Percentiles rank a stretch among this genome's conserved stretches.
Evolutionary conservation across 1,140 invertebrate genomes (phyloP).

Genomic region (Hypothenemus hampei): DNA sequence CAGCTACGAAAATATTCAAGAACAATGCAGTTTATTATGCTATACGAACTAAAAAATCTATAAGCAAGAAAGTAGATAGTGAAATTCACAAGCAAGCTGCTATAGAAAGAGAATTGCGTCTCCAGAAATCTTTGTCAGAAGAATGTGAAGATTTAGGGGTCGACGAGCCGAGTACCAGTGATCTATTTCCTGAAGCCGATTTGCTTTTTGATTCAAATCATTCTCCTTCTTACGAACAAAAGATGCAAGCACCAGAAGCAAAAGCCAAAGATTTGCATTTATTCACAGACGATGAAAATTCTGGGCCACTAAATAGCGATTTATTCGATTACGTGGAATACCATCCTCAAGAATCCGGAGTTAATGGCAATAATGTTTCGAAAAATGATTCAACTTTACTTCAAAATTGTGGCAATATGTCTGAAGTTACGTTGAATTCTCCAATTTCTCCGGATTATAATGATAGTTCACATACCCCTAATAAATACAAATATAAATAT

Average conservation of each 20-base stretch:
- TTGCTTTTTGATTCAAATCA: conserved; percentile 56
- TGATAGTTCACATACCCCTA: conserved; percentile 33
- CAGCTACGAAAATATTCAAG: conserved; percentile 21
- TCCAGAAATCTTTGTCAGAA: conserved; percentile 67
- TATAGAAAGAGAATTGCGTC: conserved; percentile 53
- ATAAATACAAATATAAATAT: conserved; percentile 45
- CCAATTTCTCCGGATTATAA: conserved; percentile 40
- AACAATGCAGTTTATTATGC: conserved; percentile 28
- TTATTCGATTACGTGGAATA: conserved; percentile 42
- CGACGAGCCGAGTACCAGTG: conserved; percentile 69
- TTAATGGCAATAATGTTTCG: conserved; percentile 37
- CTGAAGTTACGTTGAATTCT: conserved; percentile 43
- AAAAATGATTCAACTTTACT: conserved; percentile 42
- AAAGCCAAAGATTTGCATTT: conserved; percentile 39
- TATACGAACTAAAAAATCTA: conserved; percentile 27
- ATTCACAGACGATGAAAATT: conserved; percentile 44
- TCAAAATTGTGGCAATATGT: conserved; percentile 42
- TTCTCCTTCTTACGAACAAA: conserved; percentile 44
- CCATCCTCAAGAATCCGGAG: conserved; percentile 31
- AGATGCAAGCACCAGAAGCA: conserved; percentile 30
- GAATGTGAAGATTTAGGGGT: conserved; percentile 73
- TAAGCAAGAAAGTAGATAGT: conserved; percentile 33
- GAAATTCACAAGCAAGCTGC: conserved; percentile 49
- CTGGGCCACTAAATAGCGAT: conserved; percentile 37
- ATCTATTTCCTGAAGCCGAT: conserved; percentile 71